phyloP scores from a whole-genome alignment of 1,140 invertebrate genomes.

The Antheraea pernyi region DNA sequence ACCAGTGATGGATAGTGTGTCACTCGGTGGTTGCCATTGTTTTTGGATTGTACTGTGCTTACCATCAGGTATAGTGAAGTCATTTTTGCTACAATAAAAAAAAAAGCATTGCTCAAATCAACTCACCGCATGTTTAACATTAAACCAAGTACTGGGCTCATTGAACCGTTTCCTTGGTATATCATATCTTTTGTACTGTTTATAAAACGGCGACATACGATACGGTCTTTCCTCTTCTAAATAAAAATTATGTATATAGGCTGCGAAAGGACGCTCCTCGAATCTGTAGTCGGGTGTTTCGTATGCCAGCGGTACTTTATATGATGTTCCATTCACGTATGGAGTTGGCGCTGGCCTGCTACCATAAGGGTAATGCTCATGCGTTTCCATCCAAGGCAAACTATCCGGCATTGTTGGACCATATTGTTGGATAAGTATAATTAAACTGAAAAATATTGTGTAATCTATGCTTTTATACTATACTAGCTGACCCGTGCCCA shows the following conservation, averaged over 20 bases:
- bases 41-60: no score
- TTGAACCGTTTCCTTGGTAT: background rate
- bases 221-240: conserved; percentile 39
- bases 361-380: conserved; percentile 10
- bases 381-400: conserved; percentile 4
- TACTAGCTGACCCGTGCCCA: no score
- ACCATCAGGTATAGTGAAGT: no score
- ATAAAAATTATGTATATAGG: background rate
- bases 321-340: conserved; percentile 8
- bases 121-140: background rate
- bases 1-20: no score
- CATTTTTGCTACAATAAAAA: no score
- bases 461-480: no score
- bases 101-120: background rate
- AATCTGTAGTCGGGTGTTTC: conserved; percentile 36
- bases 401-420: background rate
- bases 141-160: background rate
- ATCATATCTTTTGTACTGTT: conserved; percentile 6
- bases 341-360: no score
- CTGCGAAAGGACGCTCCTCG: conserved; percentile 24
- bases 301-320: background rate
- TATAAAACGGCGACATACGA: conserved; percentile 29
- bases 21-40: no score
- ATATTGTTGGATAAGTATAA: background rate
- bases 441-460: background rate